Evolutionary conservation across 2,113 vertebrate genomes (phyloP), one percentile per base, ranked within the genome.

Genomic region (Nyctereutes procyonoides): DNA sequence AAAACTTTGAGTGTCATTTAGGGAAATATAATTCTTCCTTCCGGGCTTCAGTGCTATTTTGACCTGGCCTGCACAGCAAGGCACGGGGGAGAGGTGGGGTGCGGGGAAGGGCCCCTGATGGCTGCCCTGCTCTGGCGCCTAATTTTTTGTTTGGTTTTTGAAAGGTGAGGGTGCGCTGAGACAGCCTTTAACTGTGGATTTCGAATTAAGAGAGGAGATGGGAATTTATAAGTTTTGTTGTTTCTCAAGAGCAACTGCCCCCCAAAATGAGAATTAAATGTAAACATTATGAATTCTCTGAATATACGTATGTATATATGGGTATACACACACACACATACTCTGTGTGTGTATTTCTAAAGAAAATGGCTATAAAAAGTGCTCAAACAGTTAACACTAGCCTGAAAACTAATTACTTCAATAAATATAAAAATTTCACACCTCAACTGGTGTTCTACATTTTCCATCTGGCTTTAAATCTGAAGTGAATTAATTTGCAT

Each of bases 401-500:
- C 81, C 96, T 93, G 35, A 96, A 97, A 96, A 87, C 94, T 90
- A 98, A 98, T 97, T 96, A 97, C 48, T 97, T 95, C 48, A 98
- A 83, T 85, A 93, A 98, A 95, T 83, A 62, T 96, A 90, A 28
- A 96, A 98, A 98, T 87, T 94, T 96, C 95, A 98, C 97, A 98
- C 97, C 97, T 98, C 96, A 96, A 98, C 24, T 98, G 98, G 96
- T 88, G 94, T 89, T 98, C 97, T 83, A 67, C 95, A 88, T 95
- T 81, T 95, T 93, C 97, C 95, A 98, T 97, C 55, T 97, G 14
- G 96, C 94, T 96, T 94, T 76, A 96, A 97, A 97, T 98, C 60
- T 94, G 97, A 98, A 98, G 79, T 81, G 97, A 98, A 96, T 95
- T 97, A 69, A 96, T 97, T 97, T 98, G 90, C 95, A 98, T 95